Conservation (phyloP, 2,113 vertebrate genomes). For the Tupaia chinensis region DNA sequence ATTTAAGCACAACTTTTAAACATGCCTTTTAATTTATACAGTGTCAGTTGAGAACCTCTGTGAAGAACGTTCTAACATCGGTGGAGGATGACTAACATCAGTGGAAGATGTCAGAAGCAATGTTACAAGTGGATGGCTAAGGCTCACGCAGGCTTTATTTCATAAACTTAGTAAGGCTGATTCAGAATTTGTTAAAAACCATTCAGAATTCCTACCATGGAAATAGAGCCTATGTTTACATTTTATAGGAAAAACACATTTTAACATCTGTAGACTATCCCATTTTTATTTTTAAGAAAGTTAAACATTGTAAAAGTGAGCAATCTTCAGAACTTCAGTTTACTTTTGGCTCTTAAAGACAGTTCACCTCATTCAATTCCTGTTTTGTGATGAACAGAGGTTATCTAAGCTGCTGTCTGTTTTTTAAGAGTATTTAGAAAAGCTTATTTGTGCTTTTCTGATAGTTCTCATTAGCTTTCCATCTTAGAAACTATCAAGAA, state of each 20-base stretch:
- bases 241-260: constrained; percentile 25
- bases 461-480: neutral
- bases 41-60: neutral
- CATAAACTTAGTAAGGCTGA: neutral
- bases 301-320: neutral
- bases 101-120: neutral
- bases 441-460: neutral
- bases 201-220: neutral
- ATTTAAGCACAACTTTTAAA: constrained; percentile 10
- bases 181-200: neutral
- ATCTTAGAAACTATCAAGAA: neutral
- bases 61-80: neutral
- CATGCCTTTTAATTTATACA: neutral
- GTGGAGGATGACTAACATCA: neutral
- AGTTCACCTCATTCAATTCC: neutral
- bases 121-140: neutral
- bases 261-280: neutral
- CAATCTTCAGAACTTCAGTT: neutral
- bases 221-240: neutral
- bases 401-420: neutral
- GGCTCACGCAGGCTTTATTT: neutral
- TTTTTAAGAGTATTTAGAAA: constrained; percentile 22
- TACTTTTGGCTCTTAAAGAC: neutral
- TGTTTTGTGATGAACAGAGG: neutral
- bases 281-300: neutral